Percentiles rank a stretch among this genome's conserved stretches.
These are phyloP conservation scores for Euschistus heros DNA, from an alignment of 1,140 invertebrate species.

Conservation along the genomic window DNA sequence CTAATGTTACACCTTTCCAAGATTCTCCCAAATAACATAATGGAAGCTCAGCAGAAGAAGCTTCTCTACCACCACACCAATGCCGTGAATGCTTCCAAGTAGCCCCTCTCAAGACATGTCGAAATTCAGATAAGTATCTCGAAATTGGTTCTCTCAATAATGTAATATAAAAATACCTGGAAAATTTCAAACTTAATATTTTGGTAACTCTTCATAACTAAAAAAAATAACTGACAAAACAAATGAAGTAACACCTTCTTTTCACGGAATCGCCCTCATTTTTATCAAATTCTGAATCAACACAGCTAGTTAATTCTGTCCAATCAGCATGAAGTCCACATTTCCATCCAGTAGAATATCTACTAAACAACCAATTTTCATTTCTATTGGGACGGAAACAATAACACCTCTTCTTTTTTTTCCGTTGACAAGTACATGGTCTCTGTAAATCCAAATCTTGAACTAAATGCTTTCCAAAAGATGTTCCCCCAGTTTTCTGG, in stretches of 20 bases:
- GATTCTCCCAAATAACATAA: conserved; percentile 60
- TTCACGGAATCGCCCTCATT: conserved; percentile 69
- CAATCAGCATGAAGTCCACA: conserved; percentile 98
- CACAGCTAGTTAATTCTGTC: conserved; percentile 87
- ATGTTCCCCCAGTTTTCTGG: conserved; percentile 89
- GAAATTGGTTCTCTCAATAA: conserved; percentile 82
- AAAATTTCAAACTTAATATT: conserved; percentile 9
- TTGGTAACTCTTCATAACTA: background rate
- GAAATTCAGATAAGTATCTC: conserved; percentile 86
- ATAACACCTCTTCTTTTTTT: conserved; percentile 76
- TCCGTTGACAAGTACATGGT: conserved; percentile 76
- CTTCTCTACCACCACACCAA: conserved; percentile 73
- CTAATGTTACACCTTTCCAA: conserved; percentile 56
- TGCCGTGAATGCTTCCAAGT: conserved; percentile 85
- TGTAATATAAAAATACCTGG: conserved; percentile 90
- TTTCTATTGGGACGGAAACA: conserved; percentile 82
- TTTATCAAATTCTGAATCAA: conserved; percentile 75
- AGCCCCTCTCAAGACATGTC: conserved; percentile 91
- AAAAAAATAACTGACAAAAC: background rate
- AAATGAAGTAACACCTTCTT: conserved; percentile 40
- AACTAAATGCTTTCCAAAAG: conserved; percentile 88
- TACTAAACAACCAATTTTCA: conserved; percentile 94
- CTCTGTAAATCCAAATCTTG: conserved; percentile 82
- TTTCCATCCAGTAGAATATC: conserved; percentile 97
- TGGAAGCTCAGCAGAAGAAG: conserved; percentile 63